Evolutionary conservation across 2,113 vertebrate genomes (phyloP), one percentile per base, ranked within the genome.

Genomic region (Epinephelus lanceolatus): DNA sequence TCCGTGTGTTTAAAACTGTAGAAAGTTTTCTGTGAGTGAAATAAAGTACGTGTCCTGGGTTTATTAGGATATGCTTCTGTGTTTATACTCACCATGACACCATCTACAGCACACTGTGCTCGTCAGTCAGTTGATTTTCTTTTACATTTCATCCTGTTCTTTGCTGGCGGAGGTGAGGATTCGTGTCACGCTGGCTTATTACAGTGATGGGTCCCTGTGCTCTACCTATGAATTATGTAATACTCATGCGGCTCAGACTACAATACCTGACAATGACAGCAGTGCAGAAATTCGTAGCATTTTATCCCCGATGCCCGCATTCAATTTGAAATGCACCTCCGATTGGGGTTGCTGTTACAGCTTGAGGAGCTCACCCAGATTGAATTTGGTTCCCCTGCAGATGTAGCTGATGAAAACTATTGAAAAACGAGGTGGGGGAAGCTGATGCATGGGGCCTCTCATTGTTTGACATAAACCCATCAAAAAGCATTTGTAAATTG

Each of bases 201-300:
- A 88, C 80, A 81, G 61, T 74, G 85, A 88, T 72, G 70, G 72
- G 84, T 88, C 68, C 40, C 83, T 75, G 77, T 79, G 78, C 85
- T 76, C 66, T 65, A 18, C 53, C 76, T 74, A 91, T 93, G 90
- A 89, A 93, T 93, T 88, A 93, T 94, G 90, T 85, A 93, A 60
- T 73, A 86, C 73, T 81, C 83, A 62, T 80, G 78, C 72, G 84
- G 74, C 81, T 89, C 53, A 78, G 71, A 74, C 69, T 53, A 88
- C 87, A 89, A 83, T 86, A 47, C 78, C 60, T 71, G 51, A 88
- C 68, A 83, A 79, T 85, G 78, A 91, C 83, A 86, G 85, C 47
- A 23, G 40, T 66, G 66, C 17, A 59, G 65, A 86, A 74, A 91
- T 86, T 71, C 53, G 0, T 63, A 80, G 61, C 55, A 69, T 90